Evolutionary conservation across 2,888 invertebrate species (phyloP), one percentile per base, ranked within the genome.

Genomic region (Agrilus biguttatus): DNA sequence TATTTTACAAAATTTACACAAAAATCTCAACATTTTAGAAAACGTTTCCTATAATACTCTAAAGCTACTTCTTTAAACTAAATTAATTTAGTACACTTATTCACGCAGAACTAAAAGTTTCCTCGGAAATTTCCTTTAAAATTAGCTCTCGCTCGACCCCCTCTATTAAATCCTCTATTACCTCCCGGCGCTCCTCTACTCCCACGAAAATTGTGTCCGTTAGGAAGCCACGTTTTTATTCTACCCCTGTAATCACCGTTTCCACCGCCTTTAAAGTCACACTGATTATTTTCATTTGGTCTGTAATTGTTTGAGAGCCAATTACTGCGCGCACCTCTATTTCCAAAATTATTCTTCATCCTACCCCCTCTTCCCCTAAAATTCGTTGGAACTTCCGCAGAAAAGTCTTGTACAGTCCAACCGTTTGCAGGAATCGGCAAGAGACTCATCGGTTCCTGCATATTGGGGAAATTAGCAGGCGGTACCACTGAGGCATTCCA

Each of bases 91-190:
- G 28, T 28, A 28, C 28, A 28, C 10, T 10, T 28, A 28, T 28
- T 28, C 8, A 28, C 10, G 28, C 2, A 28, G 10, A 28, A 28
- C 28, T 44, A 48, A 39, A 47, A 52, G 45, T 56, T 60, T 5
- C 62, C 62, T 38, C 67, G 57, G 46, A 65, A 63, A 34, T 58
- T 59, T 42, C 62, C 58, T 42, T 57, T 53, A 44, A 54, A 52
- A 42, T 60, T 62, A 21, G 63, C 55, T 56, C 55, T 32, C 58
- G 63, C 48, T 62, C 56, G 51, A 17, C 40, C 43, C 35, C 43
- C 41, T 35, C 41, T 42, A 36, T 19, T 40, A 40, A 36, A 44
- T 45, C 45, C 50, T 38, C 40, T 38, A 33, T 43, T 43, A n/a
- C 45, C 40, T 33, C 49, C 33, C 10, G 40, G 19, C 8, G 34